These are phyloP conservation scores for Mya arenaria DNA, from an alignment of 1,140 invertebrate genomes.

Conservation along the genomic window DNA sequence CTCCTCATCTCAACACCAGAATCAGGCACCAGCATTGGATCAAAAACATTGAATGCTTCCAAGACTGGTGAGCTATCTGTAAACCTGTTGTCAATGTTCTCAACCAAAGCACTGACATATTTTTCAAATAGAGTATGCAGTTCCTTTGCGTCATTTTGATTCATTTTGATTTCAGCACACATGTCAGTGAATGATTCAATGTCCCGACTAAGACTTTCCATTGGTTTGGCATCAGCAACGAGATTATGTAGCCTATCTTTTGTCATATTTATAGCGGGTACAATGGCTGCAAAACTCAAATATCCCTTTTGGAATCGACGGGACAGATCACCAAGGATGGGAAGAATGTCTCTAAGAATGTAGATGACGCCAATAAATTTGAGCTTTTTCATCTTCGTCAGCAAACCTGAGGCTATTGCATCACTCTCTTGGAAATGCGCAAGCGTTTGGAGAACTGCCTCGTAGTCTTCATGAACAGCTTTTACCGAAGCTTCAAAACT, in stretches of 20 bases:
- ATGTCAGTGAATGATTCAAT: conserved; percentile 1
- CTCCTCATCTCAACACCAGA: neutral
- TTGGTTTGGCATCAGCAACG: neutral
- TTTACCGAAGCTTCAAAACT: conserved; percentile 38
- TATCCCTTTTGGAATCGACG: neutral
- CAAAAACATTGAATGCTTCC: neutral
- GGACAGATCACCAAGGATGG: neutral
- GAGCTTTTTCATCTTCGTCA: conserved; percentile 13
- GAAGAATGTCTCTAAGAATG: neutral
- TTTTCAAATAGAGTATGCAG: neutral
- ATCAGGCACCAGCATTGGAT: neutral
- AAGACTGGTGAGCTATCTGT: conserved; percentile 1
- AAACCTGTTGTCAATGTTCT: conserved; percentile 7
- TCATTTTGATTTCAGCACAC: neutral
- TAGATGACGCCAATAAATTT: conserved; percentile 25
- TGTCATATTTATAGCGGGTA: neutral
- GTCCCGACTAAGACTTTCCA: neutral
- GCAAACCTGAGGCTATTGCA: conserved; percentile 23
- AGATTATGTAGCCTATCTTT: neutral
- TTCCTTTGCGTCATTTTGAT: too few relatives aligned
- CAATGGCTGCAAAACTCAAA: neutral
- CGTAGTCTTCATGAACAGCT: conserved; percentile 3
- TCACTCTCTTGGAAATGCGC: neutral
- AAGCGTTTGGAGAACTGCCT: conserved; percentile 22
- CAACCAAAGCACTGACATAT: neutral